Evolutionary conservation across 2,797 vertebrate genomes (phyloP).

Genomic region (Cuniculus paca): DNA sequence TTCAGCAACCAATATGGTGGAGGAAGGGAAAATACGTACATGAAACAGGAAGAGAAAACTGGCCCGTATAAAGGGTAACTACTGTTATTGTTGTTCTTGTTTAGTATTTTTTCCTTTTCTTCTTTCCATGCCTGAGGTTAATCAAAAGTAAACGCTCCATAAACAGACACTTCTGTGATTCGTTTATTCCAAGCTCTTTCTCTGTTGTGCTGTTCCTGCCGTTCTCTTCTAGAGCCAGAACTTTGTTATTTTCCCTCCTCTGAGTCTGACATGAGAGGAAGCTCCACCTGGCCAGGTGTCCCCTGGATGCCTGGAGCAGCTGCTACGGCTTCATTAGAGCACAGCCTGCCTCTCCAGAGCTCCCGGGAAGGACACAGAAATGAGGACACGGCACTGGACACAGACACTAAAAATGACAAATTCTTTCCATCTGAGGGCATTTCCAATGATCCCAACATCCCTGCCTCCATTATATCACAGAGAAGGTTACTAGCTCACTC

Average conservation of each 20-base stretch:
- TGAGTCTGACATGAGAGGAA: constrained; percentile 65
- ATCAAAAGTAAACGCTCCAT: constrained; percentile 48
- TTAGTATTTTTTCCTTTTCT: not conserved
- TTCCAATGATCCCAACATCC: not conserved
- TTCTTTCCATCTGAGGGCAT: not conserved
- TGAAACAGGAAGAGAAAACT: not conserved
- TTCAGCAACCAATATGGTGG: not conserved
- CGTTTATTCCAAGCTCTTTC: constrained; percentile 38
- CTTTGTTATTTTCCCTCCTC: constrained; percentile 55
- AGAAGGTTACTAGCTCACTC: not conserved
- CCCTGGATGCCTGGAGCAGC: not conserved
- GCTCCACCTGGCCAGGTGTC: constrained; percentile 30
- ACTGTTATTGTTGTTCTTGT: not conserved
- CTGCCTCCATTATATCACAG: not conserved
- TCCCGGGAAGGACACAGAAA: constrained; percentile 60
- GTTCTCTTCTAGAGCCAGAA: constrained; percentile 65
- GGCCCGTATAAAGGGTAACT: not conserved
- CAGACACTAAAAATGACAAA: constrained; percentile 24
- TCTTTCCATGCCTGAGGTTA: constrained; percentile 25
- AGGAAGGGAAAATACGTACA: not conserved
- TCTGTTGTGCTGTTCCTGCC: constrained; percentile 9
- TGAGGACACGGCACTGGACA: not conserved
- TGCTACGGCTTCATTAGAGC: not conserved
- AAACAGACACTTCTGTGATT: constrained; percentile 64
- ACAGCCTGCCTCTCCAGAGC: not conserved